Percentiles rank a stretch among this genome's conserved stretches.
Evolutionary conservation across 2,113 vertebrate species (phyloP).

Genomic region (Lepisosteus osseus): DNA sequence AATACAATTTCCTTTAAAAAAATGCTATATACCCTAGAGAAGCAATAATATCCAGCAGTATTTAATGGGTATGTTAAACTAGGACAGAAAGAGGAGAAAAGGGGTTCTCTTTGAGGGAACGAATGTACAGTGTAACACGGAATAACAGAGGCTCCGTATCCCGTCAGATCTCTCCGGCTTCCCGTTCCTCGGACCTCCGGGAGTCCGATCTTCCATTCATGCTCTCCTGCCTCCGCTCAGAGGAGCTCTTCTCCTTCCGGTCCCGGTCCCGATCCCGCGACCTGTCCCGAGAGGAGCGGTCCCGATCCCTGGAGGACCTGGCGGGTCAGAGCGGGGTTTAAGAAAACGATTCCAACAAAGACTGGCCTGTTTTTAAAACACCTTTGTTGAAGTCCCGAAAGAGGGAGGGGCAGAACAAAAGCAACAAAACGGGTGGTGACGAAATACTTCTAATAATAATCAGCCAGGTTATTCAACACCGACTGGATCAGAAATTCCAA

Average conservation of each 20-base stretch:
- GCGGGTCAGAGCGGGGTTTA: neutral
- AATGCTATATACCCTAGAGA: constrained; percentile 10
- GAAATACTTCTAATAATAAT: too few species aligned
- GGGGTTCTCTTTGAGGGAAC: neutral
- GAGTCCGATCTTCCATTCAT: constrained; percentile 82
- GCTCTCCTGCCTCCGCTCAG: constrained; percentile 72
- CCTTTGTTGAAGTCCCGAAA: too few species aligned
- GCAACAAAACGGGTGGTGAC: too few species aligned
- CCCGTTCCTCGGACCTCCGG: constrained; percentile 81
- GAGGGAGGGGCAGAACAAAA: too few species aligned
- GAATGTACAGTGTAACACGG: constrained; percentile 19
- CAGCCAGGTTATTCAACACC: too few species aligned
- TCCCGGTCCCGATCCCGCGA: constrained; percentile 77
- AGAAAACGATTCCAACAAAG: neutral
- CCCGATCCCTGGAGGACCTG: constrained; percentile 83
- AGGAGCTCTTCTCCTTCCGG: constrained; percentile 56
- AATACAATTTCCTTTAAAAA: neutral
- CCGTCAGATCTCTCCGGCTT: constrained; percentile 83
- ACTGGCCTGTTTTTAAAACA: too few species aligned
- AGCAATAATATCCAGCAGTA: constrained; percentile 22
- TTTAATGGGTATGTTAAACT: constrained; percentile 3
- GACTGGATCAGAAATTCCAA: too few species aligned
- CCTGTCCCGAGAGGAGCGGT: constrained; percentile 75
- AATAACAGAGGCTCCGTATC: constrained; percentile 18
- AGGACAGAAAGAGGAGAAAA: neutral